A percentile compares a stretch with the other conserved stretches of the same genome.
phyloP scores from a whole-genome alignment of 2,113 vertebrate species.

The Coreoperca whiteheadi region DNA sequence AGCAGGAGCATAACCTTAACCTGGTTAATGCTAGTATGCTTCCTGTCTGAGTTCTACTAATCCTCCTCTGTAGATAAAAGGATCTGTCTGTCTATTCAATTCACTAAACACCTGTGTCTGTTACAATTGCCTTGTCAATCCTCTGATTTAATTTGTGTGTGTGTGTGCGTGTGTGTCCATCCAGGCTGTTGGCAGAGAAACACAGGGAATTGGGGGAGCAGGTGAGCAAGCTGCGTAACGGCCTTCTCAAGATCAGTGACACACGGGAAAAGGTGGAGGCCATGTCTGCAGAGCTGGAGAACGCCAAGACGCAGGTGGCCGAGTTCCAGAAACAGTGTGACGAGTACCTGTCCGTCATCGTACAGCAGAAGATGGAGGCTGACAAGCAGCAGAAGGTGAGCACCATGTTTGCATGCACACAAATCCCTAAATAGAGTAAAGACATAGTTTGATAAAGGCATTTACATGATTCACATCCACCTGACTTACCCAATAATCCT shows the following conservation, averaged over 20 bases:
- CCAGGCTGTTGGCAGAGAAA: conserved; percentile 90
- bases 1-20: neutral
- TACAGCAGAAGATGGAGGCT: conserved; percentile 88
- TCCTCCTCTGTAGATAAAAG: neutral
- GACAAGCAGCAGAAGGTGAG: conserved; percentile 89
- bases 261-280: conserved; percentile 89
- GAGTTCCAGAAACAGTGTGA: conserved; percentile 91
- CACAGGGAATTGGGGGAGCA: conserved; percentile 87
- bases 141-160: neutral
- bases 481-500: neutral
- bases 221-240: conserved; percentile 87
- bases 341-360: conserved; percentile 89
- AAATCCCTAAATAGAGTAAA: neutral
- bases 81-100: neutral
- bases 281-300: conserved; percentile 91
- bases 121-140: neutral
- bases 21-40: neutral
- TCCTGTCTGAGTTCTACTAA: neutral
- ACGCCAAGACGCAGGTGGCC: conserved; percentile 88
- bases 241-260: conserved; percentile 90
- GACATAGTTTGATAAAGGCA: neutral
- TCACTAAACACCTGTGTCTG: neutral
- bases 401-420: neutral
- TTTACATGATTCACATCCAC: neutral
- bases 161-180: neutral